Percentiles rank a stretch among this genome's conserved stretches.
These are phyloP conservation scores for Varroa destructor DNA, from an alignment of 1,140 invertebrate genomes.

Conservation along the genomic window DNA sequence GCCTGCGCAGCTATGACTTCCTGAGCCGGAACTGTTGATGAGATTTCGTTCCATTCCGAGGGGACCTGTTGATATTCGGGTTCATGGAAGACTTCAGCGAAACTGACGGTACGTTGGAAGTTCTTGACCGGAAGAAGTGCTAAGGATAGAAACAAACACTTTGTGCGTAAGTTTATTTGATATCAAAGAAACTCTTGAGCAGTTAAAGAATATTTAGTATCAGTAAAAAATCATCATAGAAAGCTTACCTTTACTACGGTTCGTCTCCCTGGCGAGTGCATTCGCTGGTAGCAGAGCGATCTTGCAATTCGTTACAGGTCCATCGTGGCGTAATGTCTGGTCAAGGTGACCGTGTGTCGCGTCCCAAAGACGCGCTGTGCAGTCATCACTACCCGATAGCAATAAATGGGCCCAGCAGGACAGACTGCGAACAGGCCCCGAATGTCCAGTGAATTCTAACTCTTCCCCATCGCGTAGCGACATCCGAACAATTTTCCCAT, in stretches of 20 bases:
- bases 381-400: conserved; percentile 11
- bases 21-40: too few species aligned
- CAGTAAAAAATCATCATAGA: too few species aligned
- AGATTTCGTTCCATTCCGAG: too few species aligned
- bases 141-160: too few species aligned
- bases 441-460: conserved; percentile 4
- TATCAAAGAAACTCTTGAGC: too few species aligned
- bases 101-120: too few species aligned
- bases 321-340: conserved; percentile 16
- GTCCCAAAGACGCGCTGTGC: conserved; percentile 14
- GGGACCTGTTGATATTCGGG: too few species aligned
- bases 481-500: conserved; percentile 12
- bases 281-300: conserved; percentile 1
- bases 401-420: conserved; percentile 4
- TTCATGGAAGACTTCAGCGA: too few species aligned
- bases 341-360: conserved; percentile 14
- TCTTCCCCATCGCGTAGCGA: background rate
- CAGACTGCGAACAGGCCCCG: conserved; percentile 10
- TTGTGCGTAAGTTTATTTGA: too few species aligned
- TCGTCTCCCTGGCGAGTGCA: conserved; percentile 5
- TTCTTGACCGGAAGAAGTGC: too few species aligned
- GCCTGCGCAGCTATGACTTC: too few species aligned
- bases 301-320: conserved; percentile 8
- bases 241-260: background rate
- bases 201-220: too few species aligned